These are phyloP conservation scores for Periphyllus acericola DNA, from an alignment of 2,888 invertebrate species.

Conservation along the genomic window DNA sequence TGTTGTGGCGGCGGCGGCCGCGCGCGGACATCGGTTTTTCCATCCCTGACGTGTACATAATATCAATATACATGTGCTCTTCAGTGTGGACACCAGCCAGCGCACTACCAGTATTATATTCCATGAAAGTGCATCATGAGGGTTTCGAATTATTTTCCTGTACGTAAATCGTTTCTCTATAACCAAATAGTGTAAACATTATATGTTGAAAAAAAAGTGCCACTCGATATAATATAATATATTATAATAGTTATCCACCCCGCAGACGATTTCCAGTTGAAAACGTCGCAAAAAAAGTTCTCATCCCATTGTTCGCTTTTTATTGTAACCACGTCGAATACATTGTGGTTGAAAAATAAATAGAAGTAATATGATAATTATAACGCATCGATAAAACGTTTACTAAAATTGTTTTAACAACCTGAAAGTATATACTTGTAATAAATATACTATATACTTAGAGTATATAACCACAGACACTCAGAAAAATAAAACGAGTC, in stretches of 20 bases:
- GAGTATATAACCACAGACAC: not conserved
- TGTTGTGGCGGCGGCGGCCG: not conserved
- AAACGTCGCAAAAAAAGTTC: not conserved
- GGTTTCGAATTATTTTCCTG: slow-evolving; percentile 2
- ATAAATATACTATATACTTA: too few species aligned
- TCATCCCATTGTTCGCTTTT: slow-evolving; percentile 11
- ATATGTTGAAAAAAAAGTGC: not conserved
- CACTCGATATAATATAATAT: not conserved
- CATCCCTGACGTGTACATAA: not conserved
- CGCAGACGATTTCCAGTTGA: slow-evolving; percentile 8
- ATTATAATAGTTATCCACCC: slow-evolving; percentile 22
- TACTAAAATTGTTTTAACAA: not conserved
- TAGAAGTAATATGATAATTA: too few species aligned
- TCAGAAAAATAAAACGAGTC: not conserved
- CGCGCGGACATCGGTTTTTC: slow-evolving; percentile 7
- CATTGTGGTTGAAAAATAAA: not conserved
- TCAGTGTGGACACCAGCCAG: not conserved
- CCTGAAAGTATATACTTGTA: not conserved
- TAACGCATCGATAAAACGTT: not conserved
- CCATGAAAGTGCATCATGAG: slow-evolving; percentile 9
- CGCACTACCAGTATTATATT: not conserved
- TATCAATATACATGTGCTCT: not conserved
- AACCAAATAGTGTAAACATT: not conserved
- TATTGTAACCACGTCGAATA: not conserved
- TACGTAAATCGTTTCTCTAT: not conserved